Conservation (phyloP, 1,140 invertebrate species). For the Lerema accius region DNA sequence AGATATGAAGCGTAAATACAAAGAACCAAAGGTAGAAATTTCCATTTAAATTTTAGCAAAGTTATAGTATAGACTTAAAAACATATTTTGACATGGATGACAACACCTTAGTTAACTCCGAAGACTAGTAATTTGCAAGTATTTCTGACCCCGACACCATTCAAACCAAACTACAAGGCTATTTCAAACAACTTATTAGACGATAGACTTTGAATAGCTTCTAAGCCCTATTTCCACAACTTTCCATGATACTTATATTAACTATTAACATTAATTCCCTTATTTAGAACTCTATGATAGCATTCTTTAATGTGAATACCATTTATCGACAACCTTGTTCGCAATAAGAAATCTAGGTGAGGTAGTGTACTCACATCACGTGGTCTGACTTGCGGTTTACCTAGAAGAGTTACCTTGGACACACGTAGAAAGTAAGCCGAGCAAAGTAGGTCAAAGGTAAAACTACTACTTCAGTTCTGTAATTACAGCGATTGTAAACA, state of each 20-base stretch:
- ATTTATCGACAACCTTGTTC: neutral
- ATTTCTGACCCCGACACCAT: neutral
- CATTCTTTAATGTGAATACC: neutral
- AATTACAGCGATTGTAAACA: slow-evolving; percentile 32
- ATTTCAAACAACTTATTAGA: neutral
- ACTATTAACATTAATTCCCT: neutral
- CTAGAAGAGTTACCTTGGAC: slow-evolving; percentile 30
- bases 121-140: too few relatives aligned
- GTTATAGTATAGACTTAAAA: too few relatives aligned
- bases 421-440: slow-evolving; percentile 29
- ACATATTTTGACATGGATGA: too few relatives aligned
- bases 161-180: neutral
- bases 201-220: neutral
- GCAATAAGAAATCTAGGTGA: slow-evolving; percentile 1
- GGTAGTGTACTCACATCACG: neutral
- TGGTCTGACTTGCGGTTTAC: slow-evolving; percentile 22
- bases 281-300: neutral
- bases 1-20: too few relatives aligned
- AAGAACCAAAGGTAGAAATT: too few relatives aligned
- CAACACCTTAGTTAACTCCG: too few relatives aligned
- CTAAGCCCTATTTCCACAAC: neutral
- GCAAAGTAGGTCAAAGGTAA: slow-evolving; percentile 29
- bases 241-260: neutral
- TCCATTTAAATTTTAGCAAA: too few relatives aligned
- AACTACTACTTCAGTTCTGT: slow-evolving; percentile 25